A percentile compares a stretch with the other conserved stretches of the same genome.
Conservation (phyloP, 2,113 vertebrate genomes). For the Pygoscelis antarcticus region DNA sequence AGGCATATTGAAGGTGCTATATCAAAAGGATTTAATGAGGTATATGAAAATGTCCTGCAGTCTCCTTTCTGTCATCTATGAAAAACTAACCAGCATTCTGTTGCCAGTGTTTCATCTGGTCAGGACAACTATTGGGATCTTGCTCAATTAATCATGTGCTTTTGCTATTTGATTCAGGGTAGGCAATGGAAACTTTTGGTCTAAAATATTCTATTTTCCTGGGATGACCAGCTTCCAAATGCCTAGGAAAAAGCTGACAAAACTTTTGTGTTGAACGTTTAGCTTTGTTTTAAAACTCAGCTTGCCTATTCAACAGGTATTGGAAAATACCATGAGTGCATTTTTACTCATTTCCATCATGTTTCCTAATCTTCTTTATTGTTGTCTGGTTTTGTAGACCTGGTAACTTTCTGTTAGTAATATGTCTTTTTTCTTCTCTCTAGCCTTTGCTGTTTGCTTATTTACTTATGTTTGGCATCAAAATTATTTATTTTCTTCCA, state of each 20-base stretch:
- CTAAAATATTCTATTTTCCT: slow-evolving; percentile 46
- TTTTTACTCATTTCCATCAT: neutral
- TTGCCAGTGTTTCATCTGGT: neutral
- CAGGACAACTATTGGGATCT: neutral
- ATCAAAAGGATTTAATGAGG: neutral
- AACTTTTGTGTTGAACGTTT: neutral
- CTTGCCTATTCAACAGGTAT: neutral
- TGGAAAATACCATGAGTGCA: neutral
- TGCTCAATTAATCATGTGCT: neutral
- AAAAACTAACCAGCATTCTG: neutral
- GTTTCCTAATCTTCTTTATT: neutral
- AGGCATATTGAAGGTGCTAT: neutral
- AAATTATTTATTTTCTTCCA: neutral
- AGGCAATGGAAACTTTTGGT: slow-evolving; percentile 6
- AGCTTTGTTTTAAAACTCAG: neutral
- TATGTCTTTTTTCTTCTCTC: neutral
- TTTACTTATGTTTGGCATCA: neutral
- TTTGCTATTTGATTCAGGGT: neutral
- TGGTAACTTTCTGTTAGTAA: neutral
- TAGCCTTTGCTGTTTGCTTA: neutral
- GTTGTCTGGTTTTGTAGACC: neutral
- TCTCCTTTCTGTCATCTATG: neutral
- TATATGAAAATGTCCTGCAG: neutral
- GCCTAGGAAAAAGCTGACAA: slow-evolving; percentile 1
- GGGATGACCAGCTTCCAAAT: neutral